phyloP scores from a whole-genome alignment of 2,888 invertebrate genomes.

The Drosophila birchii region DNA sequence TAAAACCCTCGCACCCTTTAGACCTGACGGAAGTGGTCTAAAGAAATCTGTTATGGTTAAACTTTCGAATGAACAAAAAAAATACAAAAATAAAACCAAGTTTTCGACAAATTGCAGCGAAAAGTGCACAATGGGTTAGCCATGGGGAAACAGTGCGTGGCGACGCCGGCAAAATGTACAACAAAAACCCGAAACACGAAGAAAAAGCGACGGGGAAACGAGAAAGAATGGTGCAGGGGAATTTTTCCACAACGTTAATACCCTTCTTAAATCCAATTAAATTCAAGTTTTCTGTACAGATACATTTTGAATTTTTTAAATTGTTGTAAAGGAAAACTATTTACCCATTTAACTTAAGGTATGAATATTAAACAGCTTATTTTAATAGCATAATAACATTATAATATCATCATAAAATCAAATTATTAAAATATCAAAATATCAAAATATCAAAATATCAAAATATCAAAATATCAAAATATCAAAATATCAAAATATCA shows the following conservation, averaged over 20 bases:
- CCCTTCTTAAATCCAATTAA: constrained; percentile 18
- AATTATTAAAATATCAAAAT: no score
- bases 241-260: constrained; percentile 6
- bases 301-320: neutral
- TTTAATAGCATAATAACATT: no score
- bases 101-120: constrained; percentile 77
- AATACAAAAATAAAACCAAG: constrained; percentile 33
- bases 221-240: constrained; percentile 8
- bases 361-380: neutral
- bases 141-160: constrained; percentile 71
- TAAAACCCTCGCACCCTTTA: constrained; percentile 1
- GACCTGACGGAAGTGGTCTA: constrained; percentile 45
- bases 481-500: no score
- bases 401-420: no score
- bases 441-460: no score
- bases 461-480: no score
- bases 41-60: constrained; percentile 77
- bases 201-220: constrained; percentile 10
- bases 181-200: constrained; percentile 37
- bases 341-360: neutral
- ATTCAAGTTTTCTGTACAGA: neutral
- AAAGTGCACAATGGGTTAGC: constrained; percentile 70
- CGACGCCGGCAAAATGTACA: constrained; percentile 57
- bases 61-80: constrained; percentile 53
- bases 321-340: neutral